These are phyloP conservation scores for Megalopta genalis DNA, from an alignment of 1,140 invertebrate species.

Conservation along the genomic window DNA sequence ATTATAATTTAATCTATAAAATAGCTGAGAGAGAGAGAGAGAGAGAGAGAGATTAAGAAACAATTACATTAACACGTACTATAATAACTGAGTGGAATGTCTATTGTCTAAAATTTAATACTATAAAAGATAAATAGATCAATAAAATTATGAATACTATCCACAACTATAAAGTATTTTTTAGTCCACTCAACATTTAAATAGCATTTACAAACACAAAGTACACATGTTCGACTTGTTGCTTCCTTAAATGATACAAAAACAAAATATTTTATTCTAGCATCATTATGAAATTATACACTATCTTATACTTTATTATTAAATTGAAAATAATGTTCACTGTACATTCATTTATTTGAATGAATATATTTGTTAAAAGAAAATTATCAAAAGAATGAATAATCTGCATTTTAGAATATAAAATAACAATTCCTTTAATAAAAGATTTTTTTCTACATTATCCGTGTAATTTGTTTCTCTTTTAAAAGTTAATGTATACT, in stretches of 20 bases:
- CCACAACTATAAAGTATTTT: no score
- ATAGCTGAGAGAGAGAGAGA: no score
- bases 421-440: not conserved
- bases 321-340: conserved; percentile 1
- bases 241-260: not conserved
- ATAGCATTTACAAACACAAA: conserved; percentile 9
- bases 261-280: not conserved
- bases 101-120: not conserved
- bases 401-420: not conserved
- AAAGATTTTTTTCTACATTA: not conserved
- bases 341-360: not conserved
- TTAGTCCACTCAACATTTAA: conserved; percentile 36
- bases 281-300: not conserved
- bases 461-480: not conserved
- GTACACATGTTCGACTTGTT: not conserved
- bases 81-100: not conserved
- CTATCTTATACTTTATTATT: conserved; percentile 10
- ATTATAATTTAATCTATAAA: not conserved
- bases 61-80: no score
- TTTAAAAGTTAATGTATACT: conserved; percentile 20
- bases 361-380: not conserved
- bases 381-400: not conserved
- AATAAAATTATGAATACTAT: no score
- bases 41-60: no score
- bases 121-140: not conserved